Conservation (phyloP, 2,113 vertebrate species). For the Bagarius yarrelli region DNA sequence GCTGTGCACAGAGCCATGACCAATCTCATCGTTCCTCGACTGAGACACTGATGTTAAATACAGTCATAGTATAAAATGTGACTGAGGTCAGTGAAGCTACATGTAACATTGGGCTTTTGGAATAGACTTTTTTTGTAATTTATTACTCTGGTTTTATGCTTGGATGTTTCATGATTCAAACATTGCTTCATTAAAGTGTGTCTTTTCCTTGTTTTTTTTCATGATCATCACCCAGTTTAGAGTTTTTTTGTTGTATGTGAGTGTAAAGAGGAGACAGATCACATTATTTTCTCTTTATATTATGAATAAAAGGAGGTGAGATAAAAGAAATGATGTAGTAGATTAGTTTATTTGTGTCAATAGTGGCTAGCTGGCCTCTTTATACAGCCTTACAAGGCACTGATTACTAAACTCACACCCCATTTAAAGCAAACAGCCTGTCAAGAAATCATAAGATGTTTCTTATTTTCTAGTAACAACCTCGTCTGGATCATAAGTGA, state of each 20-base stretch:
- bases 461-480: neutral
- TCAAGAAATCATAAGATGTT: neutral
- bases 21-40: constrained; percentile 24
- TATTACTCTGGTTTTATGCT: neutral
- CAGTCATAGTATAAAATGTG: neutral
- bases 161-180: constrained; percentile 5
- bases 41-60: constrained; percentile 2
- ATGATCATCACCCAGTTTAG: neutral
- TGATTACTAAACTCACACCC: neutral
- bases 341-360: neutral
- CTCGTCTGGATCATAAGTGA: neutral
- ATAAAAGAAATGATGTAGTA: neutral
- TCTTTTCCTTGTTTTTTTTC: neutral
- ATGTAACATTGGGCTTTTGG: neutral
- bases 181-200: neutral
- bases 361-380: neutral
- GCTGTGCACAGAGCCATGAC: constrained; percentile 25
- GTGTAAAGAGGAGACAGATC: neutral
- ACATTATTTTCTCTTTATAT: neutral
- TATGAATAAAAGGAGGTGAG: neutral
- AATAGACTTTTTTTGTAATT: neutral
- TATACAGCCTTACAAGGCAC: neutral
- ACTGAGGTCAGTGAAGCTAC: constrained; percentile 1
- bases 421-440: neutral
- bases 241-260: neutral